Base-by-base conservation (phyloP, 2,888 invertebrate species). In the Andrena flavipes region DNA sequence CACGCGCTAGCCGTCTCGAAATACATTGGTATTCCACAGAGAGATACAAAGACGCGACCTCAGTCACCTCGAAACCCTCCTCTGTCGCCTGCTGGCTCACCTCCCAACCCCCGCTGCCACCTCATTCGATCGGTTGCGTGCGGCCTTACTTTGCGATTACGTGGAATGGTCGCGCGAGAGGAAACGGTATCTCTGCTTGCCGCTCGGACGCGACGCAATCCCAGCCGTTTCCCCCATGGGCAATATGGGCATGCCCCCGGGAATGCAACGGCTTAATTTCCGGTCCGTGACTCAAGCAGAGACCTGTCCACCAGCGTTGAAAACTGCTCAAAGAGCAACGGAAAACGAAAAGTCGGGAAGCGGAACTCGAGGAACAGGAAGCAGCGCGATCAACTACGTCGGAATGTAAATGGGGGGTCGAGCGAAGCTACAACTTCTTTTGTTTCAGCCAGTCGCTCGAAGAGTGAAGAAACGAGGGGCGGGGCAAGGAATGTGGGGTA, bases 381-480 rank as follows among this genome's bases (percentile, higher is more conserved):
- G 88, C 81, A 74, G 29, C 62, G 35, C 84, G 84, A 81, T 86
- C 84, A 79, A 85, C 88, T 88, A 77, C 84, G 85, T 64, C 82
- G 90, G 91, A 91, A 91, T 91, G 91, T 87, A 91, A 91, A 91
- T 91, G 87, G 84, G 87, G 86, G 80, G 78, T 84, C 64, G 67
- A 70, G 59, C 62, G 77, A 80, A 68, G 33, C 60, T 60, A 67
- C 68, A 72, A 71, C 74, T 56, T 56, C 56, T 56, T 56, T 56
- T 56, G 56, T 56, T 8, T 13, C 10, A 23, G 56, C n/a, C 68
- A 20, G 60, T 2, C 54, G 65, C 79, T 65, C 62, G 71, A 48
- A 65, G 42, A 30, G 65, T n/a, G 33, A 26, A 10, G 20, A 26
- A 5, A 60, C 62, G 59, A 51, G 56, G 69, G 56, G 48, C 64